Evolutionary conservation across 2,797 vertebrate genomes (phyloP).

Genomic region (Cetoscarus ocellatus): DNA sequence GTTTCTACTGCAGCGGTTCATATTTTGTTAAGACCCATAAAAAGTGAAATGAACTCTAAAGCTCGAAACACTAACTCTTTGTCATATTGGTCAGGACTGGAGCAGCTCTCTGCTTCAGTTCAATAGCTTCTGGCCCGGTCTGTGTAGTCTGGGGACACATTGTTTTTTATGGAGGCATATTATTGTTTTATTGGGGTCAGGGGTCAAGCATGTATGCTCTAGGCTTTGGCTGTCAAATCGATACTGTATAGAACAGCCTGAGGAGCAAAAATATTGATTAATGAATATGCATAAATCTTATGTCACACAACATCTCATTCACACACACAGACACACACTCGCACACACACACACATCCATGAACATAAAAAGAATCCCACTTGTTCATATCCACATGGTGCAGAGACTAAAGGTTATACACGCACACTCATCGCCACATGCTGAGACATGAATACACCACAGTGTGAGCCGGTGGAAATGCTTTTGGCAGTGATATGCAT

Average conservation of each 20-base stretch:
- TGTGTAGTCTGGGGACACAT: slow-evolving; percentile 41
- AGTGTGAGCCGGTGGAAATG: background rate
- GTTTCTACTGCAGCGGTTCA: no score
- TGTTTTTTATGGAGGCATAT: slow-evolving; percentile 69
- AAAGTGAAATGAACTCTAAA: slow-evolving; percentile 16
- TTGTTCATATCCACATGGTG: slow-evolving; percentile 4
- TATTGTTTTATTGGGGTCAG: slow-evolving; percentile 71
- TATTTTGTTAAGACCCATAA: background rate
- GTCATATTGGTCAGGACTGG: slow-evolving; percentile 18
- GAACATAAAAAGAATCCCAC: slow-evolving; percentile 13
- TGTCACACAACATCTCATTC: slow-evolving; percentile 48
- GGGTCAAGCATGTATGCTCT: slow-evolving; percentile 70
- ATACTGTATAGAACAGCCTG: slow-evolving; percentile 66
- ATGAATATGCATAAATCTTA: slow-evolving; percentile 71
- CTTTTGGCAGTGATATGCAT: slow-evolving; percentile 8
- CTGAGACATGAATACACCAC: slow-evolving; percentile 9
- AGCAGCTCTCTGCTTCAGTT: slow-evolving; percentile 30
- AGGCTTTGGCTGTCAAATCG: slow-evolving; percentile 61
- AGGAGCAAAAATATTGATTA: slow-evolving; percentile 73
- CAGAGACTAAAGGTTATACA: slow-evolving; percentile 5
- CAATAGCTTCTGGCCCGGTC: slow-evolving; percentile 47
- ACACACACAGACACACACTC: slow-evolving; percentile 7
- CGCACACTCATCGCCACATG: slow-evolving; percentile 14
- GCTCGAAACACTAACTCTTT: slow-evolving; percentile 11
- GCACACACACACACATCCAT: slow-evolving; percentile 28